Percentiles rank a stretch among this genome's conserved stretches.
These are phyloP conservation scores for Tethya wilhelma DNA, from an alignment of 37 sponge, comb jelly and placozoan species.

Conservation along the genomic window DNA sequence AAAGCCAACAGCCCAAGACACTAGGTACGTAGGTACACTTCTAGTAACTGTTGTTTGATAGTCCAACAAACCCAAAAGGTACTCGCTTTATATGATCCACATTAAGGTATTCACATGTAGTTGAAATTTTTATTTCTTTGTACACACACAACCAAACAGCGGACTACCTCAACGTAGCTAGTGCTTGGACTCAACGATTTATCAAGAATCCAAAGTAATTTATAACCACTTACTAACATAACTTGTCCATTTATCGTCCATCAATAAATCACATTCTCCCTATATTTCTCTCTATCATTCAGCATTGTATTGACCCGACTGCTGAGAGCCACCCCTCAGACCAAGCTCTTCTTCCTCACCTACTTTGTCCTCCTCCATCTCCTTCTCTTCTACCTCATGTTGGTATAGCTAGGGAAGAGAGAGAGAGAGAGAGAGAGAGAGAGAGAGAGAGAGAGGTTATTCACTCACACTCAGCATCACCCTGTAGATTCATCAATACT, in stretches of 20 bases:
- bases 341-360: constrained; percentile 45
- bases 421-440: too few relatives aligned
- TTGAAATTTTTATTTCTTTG: neutral
- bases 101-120: neutral
- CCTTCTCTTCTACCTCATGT: constrained; percentile 18
- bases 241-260: neutral
- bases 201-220: constrained; percentile 47
- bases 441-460: too few relatives aligned
- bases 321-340: constrained; percentile 55
- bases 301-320: constrained; percentile 64
- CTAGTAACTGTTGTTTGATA: too few relatives aligned
- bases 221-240: neutral
- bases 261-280: neutral
- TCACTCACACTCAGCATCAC: too few relatives aligned
- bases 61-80: too few relatives aligned
- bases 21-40: neutral
- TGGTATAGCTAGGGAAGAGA: too few relatives aligned
- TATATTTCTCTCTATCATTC: neutral
- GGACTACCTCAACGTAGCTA: constrained; percentile 17
- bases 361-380: constrained; percentile 54
- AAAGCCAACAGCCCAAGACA: neutral
- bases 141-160: neutral
- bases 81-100: neutral
- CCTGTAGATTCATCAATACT: too few relatives aligned
- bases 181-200: constrained; percentile 7